Conservation (phyloP, 1,140 invertebrate genomes). For the Propsilocerus akamusi region DNA sequence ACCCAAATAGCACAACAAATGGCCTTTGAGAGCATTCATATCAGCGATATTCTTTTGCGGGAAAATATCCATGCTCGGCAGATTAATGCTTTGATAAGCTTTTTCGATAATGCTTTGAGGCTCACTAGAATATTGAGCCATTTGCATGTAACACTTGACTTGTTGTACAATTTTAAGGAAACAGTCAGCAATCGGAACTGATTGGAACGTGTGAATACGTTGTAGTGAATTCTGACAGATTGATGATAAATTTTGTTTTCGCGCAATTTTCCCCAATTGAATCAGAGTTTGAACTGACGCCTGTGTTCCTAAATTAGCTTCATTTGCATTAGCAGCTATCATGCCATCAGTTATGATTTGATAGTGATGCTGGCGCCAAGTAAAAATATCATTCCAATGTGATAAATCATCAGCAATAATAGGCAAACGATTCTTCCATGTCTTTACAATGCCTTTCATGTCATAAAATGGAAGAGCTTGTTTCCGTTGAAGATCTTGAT, state of each 20-base stretch:
- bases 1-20: conserved; percentile 68
- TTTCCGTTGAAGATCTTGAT: conserved; percentile 60
- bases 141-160: conserved; percentile 91
- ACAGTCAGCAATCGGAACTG: conserved; percentile 89
- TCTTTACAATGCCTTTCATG: conserved; percentile 97
- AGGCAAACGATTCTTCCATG: conserved; percentile 84
- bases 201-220: conserved; percentile 87
- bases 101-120: conserved; percentile 73
- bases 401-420: conserved; percentile 88
- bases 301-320: conserved; percentile 68
- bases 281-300: conserved; percentile 85
- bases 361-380: conserved; percentile 95
- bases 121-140: conserved; percentile 65
- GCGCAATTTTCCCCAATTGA: conserved; percentile 89
- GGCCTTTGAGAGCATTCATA: conserved; percentile 89
- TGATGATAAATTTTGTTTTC: conserved; percentile 81
- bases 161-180: conserved; percentile 87
- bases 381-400: conserved; percentile 97
- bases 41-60: conserved; percentile 93
- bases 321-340: conserved; percentile 43
- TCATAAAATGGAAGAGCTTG: conserved; percentile 79
- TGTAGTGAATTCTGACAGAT: conserved; percentile 84
- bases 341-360: conserved; percentile 84
- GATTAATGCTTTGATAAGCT: conserved; percentile 86
- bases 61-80: conserved; percentile 88